Evolutionary conservation across 2,113 vertebrate genomes (phyloP).

Genomic region (Acanthisitta chloris): DNA sequence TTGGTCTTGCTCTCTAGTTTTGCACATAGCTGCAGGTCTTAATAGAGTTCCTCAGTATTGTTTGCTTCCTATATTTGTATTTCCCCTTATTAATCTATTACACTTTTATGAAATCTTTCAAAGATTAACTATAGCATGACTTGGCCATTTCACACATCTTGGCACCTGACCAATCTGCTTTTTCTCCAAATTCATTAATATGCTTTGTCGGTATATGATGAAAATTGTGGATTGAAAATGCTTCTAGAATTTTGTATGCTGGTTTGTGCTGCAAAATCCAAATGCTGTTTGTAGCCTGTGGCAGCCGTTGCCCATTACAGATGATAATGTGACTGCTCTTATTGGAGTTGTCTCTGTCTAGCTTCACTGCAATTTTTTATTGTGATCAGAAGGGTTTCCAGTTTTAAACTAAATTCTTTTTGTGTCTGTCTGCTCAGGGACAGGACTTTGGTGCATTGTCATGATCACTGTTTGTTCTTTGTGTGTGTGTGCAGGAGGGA

Average conservation of each 20-base stretch:
- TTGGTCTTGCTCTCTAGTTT: neutral
- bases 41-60: neutral
- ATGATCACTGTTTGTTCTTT: neutral
- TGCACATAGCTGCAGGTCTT: neutral
- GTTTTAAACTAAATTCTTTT: neutral
- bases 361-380: neutral
- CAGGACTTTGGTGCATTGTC: neutral
- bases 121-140: neutral
- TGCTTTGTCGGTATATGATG: neutral
- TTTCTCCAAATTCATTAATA: neutral
- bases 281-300: neutral
- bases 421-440: neutral
- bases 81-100: neutral
- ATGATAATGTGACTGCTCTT: neutral
- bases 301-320: neutral
- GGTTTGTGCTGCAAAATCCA: neutral
- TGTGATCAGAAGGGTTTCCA: neutral
- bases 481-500: neutral
- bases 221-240: neutral
- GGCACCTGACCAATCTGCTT: neutral
- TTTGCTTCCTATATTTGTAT: neutral
- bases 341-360: neutral
- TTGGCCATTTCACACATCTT: neutral
- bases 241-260: neutral
- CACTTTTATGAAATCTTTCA: neutral